Base-by-base conservation (phyloP, 2,113 vertebrate species). In the Lontra canadensis region DNA sequence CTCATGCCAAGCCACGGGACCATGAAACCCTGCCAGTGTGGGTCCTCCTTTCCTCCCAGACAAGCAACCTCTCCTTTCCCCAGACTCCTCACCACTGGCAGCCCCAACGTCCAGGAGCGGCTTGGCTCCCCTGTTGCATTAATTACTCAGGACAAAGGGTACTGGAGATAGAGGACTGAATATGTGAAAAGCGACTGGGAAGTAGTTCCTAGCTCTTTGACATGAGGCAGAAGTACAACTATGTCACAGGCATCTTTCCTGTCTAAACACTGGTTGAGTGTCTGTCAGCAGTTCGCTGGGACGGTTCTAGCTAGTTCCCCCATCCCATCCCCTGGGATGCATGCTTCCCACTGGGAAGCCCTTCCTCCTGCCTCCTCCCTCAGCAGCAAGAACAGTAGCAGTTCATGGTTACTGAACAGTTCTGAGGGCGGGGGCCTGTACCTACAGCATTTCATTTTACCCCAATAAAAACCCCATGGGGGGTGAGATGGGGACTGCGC, bases 401-500 rank as follows among this genome's bases (percentile, higher is more conserved):
- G 31, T 17, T 7, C 31, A 26, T 18, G 44, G 25, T 80, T 11
- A 7, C 44, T 59, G 83, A 67, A 29, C 36, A 20, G 61, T 47
- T 73, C 78, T 39, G 63, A 63, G 79, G 4, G 18, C 23, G 3
- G 57, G 12, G 25, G 3, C 4, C 69, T 39, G 31, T 34, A 31
- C 31, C 23, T 20, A 1, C 2, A 15, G 34, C 9, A 26, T 61
- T 73, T 34, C 20, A 4, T 20, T 92, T 59, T 23, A n/a, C 65
- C 34, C 55, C 1, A 1, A 10, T 34, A 20, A 42, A 93, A 88
- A 31, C 47, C 23, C 67, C 4, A 0, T 1, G 21, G 3, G 21
- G 21, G 26, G 12, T 3, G 1, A 59, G 36, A n/a, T 39, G 26
- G 18, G 23, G 4, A 4, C 23, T 18, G 0, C 21, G 10, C 6